Evolutionary conservation across 2,888 invertebrate genomes (phyloP).

Genomic region (Ennomos fuscantarius): DNA sequence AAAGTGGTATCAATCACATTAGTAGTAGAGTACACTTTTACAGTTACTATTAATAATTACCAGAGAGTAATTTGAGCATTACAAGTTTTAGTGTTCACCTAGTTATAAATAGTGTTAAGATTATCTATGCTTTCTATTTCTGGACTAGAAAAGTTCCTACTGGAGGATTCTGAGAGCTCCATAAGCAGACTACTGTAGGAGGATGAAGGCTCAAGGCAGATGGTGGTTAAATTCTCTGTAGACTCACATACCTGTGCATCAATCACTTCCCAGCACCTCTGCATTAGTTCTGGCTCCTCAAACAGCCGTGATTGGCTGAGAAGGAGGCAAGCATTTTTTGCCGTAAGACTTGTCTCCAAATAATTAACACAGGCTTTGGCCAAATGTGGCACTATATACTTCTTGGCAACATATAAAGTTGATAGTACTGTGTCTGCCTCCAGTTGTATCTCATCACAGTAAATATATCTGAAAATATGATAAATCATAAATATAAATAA

Average conservation of each 20-base stretch:
- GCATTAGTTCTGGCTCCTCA: slow-evolving; percentile 98
- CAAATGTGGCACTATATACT: slow-evolving; percentile 97
- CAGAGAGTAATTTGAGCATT: slow-evolving; percentile 30
- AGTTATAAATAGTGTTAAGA: slow-evolving; percentile 57
- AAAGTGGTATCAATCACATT: slow-evolving; percentile 9
- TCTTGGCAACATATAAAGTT: slow-evolving; percentile 97
- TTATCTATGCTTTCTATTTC: slow-evolving; percentile 70
- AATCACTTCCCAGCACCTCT: slow-evolving; percentile 98
- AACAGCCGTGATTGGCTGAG: slow-evolving; percentile 97
- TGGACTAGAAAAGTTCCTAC: slow-evolving; percentile 71
- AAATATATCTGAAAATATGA: slow-evolving; percentile 91
- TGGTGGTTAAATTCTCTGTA: slow-evolving; percentile 77
- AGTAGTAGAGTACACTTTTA: slow-evolving; percentile 10
- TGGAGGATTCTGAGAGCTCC: slow-evolving; percentile 75
- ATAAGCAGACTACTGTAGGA: slow-evolving; percentile 76
- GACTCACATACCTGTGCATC: slow-evolving; percentile 95
- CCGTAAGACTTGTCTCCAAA: slow-evolving; percentile 97
- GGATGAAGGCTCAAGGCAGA: slow-evolving; percentile 72
- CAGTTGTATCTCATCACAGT: slow-evolving; percentile 98
- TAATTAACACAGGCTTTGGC: slow-evolving; percentile 97
- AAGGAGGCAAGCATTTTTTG: slow-evolving; percentile 97
- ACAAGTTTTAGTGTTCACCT: slow-evolving; percentile 12
- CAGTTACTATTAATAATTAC: slow-evolving; percentile 9
- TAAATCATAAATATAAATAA: slow-evolving; percentile 6
- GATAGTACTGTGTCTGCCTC: slow-evolving; percentile 98